Conservation (phyloP, 2,797 vertebrate species). For the Gobio occitaniae region DNA sequence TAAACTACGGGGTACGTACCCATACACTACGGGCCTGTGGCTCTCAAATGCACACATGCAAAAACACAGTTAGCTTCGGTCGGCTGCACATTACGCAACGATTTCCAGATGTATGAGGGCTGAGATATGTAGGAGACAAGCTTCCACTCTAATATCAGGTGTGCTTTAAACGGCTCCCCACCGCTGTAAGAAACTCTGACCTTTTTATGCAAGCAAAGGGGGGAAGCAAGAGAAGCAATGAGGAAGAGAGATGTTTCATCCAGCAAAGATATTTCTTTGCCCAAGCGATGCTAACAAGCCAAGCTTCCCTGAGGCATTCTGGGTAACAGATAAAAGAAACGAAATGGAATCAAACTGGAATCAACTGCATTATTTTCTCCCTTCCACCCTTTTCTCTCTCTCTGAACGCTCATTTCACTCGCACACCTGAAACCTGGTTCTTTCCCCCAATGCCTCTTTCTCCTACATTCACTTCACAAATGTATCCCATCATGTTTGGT, state of each 20-base stretch:
- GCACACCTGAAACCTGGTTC: conserved; percentile 13
- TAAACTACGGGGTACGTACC: conserved; percentile 60
- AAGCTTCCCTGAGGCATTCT: conserved; percentile 54
- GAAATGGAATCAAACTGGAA: conserved; percentile 56
- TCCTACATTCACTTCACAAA: conserved; percentile 36
- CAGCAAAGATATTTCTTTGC: conserved; percentile 47
- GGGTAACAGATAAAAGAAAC: conserved; percentile 58
- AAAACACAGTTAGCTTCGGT: conserved; percentile 20
- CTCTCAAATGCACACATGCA: conserved; percentile 48
- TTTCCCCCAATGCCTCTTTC: conserved; percentile 29
- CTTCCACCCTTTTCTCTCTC: background rate
- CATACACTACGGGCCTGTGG: conserved; percentile 42
- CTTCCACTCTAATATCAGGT: conserved; percentile 55
- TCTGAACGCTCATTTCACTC: conserved; percentile 30
- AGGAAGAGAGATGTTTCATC: conserved; percentile 48
- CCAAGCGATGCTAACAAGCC: conserved; percentile 50
- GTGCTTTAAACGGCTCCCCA: conserved; percentile 50
- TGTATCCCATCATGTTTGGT: conserved; percentile 24
- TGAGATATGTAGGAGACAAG: conserved; percentile 30
- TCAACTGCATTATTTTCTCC: conserved; percentile 44
- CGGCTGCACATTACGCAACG: conserved; percentile 43
- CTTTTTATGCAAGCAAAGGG: conserved; percentile 46
- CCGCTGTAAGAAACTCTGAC: conserved; percentile 49
- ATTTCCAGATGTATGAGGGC: conserved; percentile 37
- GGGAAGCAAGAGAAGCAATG: conserved; percentile 39